phyloP scores from a whole-genome alignment of 2,888 invertebrate species.

The Drepanosiphum platanoidis region DNA sequence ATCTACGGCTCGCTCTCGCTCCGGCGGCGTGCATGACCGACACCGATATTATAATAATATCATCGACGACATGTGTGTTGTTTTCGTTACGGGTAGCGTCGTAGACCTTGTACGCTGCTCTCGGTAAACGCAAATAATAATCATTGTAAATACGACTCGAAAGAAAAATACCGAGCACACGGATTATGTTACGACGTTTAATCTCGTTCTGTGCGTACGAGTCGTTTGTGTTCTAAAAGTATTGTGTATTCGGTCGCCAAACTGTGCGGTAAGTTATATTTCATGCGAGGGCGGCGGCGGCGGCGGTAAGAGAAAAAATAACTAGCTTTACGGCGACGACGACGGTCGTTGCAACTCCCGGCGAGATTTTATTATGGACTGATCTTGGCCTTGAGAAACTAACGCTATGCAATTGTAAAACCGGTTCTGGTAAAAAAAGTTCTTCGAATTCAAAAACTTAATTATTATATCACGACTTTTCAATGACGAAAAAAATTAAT shows the following conservation, averaged over 20 bases:
- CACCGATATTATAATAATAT: too few relatives aligned
- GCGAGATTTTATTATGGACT: background rate
- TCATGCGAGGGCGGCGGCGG: background rate
- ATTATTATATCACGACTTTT: background rate
- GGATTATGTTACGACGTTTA: too few relatives aligned
- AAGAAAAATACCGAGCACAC: too few relatives aligned
- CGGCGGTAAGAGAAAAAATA: background rate
- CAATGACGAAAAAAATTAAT: background rate
- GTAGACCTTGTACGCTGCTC: too few relatives aligned
- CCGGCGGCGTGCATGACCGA: too few relatives aligned
- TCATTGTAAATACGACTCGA: too few relatives aligned
- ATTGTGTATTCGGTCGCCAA: background rate
- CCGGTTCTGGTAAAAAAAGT: conserved; percentile 15
- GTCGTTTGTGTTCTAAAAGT: background rate
- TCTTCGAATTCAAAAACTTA: background rate
- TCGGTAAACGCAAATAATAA: background rate
- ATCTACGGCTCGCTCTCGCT: too few relatives aligned
- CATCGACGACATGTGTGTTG: too few relatives aligned
- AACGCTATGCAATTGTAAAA: conserved; percentile 9
- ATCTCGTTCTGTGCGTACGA: background rate
- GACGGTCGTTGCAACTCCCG: background rate
- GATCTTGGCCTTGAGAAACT: conserved; percentile 42
- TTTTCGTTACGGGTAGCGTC: too few relatives aligned
- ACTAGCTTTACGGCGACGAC: background rate
- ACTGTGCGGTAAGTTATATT: background rate